Evolutionary conservation across 2,113 vertebrate genomes (phyloP).

Genomic region (Dryoscopus gambensis): DNA sequence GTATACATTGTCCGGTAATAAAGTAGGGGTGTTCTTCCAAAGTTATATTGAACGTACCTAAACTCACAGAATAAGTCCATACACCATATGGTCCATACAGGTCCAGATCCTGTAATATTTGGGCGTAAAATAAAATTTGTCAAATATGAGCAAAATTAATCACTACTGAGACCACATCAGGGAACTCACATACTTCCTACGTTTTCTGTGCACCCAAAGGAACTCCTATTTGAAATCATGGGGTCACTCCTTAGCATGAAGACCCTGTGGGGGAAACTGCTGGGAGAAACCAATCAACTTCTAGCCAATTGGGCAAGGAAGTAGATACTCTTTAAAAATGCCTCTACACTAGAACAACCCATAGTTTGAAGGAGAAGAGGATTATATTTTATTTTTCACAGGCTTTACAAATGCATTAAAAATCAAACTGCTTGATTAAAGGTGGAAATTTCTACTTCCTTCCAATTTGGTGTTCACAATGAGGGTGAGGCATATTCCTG

Average conservation of each 20-base stretch:
- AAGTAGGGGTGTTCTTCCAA: background rate
- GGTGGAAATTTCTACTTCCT: background rate
- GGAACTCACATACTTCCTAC: background rate
- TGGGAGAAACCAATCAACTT: fast-evolving
- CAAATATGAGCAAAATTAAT: background rate
- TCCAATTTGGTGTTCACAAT: background rate
- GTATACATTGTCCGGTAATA: background rate
- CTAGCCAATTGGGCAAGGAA: background rate
- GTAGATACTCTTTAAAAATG: background rate
- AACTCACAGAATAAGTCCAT: background rate
- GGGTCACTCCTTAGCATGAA: background rate
- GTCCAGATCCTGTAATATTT: background rate
- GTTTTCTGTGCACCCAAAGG: background rate
- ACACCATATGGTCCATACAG: background rate
- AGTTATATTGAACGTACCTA: background rate
- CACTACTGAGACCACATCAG: background rate
- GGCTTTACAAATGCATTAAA: background rate
- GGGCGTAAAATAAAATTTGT: background rate
- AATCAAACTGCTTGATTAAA: background rate
- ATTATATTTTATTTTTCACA: background rate
- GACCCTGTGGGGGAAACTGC: background rate
- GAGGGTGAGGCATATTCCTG: background rate
- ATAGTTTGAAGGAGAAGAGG: background rate
- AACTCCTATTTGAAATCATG: background rate
- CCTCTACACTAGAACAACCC: background rate